phyloP scores from a whole-genome alignment of 2,113 vertebrate genomes.

The Zosterops pallidus region DNA sequence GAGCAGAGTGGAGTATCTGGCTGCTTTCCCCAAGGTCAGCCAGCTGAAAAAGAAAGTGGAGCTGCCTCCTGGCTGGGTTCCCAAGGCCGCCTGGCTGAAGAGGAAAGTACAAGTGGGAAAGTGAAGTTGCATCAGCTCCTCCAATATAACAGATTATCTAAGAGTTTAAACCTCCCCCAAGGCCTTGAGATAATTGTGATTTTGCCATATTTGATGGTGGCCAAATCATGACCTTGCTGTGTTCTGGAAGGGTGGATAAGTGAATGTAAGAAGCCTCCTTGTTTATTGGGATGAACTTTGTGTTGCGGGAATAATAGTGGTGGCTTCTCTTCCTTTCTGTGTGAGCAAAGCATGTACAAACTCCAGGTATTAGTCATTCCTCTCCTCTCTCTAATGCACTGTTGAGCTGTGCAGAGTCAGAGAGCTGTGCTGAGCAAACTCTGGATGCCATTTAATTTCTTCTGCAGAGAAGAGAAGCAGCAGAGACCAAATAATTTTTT shows the following conservation, averaged over 20 bases:
- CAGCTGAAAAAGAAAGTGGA: slow-evolving; percentile 45
- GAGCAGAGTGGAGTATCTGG: slow-evolving; percentile 43
- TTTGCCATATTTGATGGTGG: slow-evolving; percentile 4
- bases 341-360: neutral
- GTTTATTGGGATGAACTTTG: neutral
- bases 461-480: neutral
- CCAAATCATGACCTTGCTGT: slow-evolving; percentile 10
- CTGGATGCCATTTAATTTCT: neutral
- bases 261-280: neutral
- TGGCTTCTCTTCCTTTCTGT: neutral
- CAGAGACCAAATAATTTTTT: neutral
- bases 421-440: neutral
- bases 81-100: slow-evolving; percentile 47
- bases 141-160: slow-evolving; percentile 32
- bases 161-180: neutral
- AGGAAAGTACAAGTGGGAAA: slow-evolving; percentile 19
- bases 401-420: neutral
- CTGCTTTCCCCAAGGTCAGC: slow-evolving; percentile 67
- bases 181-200: slow-evolving; percentile 35
- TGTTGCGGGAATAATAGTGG: neutral
- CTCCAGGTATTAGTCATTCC: neutral
- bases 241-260: neutral
- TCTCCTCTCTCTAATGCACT: neutral
- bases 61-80: slow-evolving; percentile 48
- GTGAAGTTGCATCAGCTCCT: slow-evolving; percentile 28